phyloP scores from a whole-genome alignment of 2,797 vertebrate genomes.

The Pteronotus mesoamericanus region DNA sequence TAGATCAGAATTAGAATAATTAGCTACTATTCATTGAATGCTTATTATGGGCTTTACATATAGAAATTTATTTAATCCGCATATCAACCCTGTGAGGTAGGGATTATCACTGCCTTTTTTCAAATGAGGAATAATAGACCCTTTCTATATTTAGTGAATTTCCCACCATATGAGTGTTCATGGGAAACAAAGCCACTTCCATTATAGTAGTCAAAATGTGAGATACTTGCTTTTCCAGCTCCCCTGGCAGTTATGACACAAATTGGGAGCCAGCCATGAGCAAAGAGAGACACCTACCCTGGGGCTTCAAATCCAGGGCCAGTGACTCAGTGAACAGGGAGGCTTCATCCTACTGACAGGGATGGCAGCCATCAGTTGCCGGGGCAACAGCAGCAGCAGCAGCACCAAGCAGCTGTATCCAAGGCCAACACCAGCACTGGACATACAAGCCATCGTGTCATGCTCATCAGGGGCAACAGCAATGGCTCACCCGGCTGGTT shows the following conservation, averaged over 20 bases:
- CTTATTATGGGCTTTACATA: background rate
- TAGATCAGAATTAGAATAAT: background rate
- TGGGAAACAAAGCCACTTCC: background rate
- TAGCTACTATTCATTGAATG: background rate
- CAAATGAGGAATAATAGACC: background rate
- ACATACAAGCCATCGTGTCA: fast-evolving
- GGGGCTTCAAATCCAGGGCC: background rate
- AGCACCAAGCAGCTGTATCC: background rate
- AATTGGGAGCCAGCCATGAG: background rate
- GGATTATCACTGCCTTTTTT: background rate
- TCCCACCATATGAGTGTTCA: background rate
- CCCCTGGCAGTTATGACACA: background rate
- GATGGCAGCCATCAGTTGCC: background rate
- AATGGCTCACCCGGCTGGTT: background rate
- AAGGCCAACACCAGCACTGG: background rate
- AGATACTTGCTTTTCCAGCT: background rate
- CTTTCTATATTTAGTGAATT: background rate
- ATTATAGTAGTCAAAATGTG: background rate
- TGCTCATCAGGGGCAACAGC: background rate
- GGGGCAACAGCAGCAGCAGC: background rate
- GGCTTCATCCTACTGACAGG: background rate
- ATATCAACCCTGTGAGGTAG: background rate
- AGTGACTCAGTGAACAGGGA: background rate
- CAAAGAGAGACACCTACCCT: background rate
- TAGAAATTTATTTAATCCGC: background rate